A percentile compares a stretch with the other conserved stretches of the same genome.
Conservation (phyloP, 2,888 invertebrate genomes). For the Timandra comae region DNA sequence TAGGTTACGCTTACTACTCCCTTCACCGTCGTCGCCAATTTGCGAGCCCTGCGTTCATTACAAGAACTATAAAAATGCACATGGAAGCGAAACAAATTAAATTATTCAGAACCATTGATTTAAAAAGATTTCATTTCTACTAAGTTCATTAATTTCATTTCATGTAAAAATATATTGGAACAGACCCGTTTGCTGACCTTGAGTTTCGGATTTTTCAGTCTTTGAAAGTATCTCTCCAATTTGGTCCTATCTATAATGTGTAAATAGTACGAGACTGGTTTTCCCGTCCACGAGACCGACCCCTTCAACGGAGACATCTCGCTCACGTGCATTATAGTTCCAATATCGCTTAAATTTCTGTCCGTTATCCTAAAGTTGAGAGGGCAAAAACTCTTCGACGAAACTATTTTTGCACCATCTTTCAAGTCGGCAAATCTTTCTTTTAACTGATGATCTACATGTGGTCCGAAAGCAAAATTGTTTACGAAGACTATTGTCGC, state of each 20-base stretch:
- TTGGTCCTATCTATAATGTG: conserved; percentile 98
- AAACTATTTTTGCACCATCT: conserved; percentile 97
- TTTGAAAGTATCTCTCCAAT: conserved; percentile 96
- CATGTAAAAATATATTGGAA: conserved; percentile 48
- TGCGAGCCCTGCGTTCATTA: no score
- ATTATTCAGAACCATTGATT: no score
- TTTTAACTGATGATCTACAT: conserved; percentile 97
- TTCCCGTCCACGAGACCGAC: conserved; percentile 99
- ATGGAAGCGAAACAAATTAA: no score
- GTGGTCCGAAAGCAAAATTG: conserved; percentile 99
- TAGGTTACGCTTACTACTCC: conserved; percentile 53
- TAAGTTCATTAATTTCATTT: conserved; percentile 8
- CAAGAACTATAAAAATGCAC: no score
- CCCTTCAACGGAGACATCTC: conserved; percentile 96
- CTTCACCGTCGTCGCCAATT: conserved; percentile 59
- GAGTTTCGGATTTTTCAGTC: conserved; percentile 92
- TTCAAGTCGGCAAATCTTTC: conserved; percentile 96
- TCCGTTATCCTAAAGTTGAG: conserved; percentile 98
- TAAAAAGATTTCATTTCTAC: no score
- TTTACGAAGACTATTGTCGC: conserved; percentile 99
- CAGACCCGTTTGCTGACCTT: conserved; percentile 79
- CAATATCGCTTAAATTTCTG: conserved; percentile 97
- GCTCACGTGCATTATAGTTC: conserved; percentile 98
- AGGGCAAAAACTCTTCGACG: conserved; percentile 99
- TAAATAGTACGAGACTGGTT: conserved; percentile 98